phyloP scores from a whole-genome alignment of 2,888 invertebrate genomes.

The Sinotaia quadrata region DNA sequence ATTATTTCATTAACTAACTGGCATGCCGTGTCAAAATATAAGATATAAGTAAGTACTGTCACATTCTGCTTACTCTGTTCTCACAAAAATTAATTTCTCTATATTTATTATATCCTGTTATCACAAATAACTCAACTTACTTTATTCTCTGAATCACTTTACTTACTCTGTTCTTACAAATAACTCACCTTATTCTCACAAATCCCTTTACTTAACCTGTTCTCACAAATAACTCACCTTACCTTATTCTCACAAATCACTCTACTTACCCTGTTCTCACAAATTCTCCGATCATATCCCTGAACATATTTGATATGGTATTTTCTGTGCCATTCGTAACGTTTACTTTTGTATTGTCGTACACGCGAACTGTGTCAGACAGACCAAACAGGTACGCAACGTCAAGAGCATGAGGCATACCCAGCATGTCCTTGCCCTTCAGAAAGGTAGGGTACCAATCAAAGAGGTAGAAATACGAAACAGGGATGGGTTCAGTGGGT shows the following conservation, averaged over 20 bases:
- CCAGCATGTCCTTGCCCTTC: not conserved
- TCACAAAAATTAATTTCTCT: no score
- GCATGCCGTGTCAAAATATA: no score
- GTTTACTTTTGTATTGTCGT: not conserved
- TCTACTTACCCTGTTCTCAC: constrained; percentile 14
- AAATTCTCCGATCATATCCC: constrained; percentile 19
- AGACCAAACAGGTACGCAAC: constrained; percentile 7
- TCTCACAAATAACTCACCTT: not conserved
- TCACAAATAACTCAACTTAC: no score
- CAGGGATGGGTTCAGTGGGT: not conserved
- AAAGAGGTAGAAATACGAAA: constrained; percentile 10
- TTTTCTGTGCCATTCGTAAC: not conserved
- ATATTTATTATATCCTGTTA: no score
- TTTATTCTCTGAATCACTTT: no score
- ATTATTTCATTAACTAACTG: no score
- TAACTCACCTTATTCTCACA: no score
- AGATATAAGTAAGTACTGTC: no score
- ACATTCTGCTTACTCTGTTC: no score
- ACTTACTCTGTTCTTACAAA: no score
- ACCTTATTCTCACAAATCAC: not conserved
- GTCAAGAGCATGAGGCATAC: constrained; percentile 10
- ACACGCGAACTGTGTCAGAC: constrained; percentile 1
- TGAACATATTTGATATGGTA: not conserved
- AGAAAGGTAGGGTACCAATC: constrained; percentile 14
- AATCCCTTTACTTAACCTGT: no score